Evolutionary conservation across 92 coral and sea anemone species (phyloP).

Genomic region (Actinostola sp.): DNA sequence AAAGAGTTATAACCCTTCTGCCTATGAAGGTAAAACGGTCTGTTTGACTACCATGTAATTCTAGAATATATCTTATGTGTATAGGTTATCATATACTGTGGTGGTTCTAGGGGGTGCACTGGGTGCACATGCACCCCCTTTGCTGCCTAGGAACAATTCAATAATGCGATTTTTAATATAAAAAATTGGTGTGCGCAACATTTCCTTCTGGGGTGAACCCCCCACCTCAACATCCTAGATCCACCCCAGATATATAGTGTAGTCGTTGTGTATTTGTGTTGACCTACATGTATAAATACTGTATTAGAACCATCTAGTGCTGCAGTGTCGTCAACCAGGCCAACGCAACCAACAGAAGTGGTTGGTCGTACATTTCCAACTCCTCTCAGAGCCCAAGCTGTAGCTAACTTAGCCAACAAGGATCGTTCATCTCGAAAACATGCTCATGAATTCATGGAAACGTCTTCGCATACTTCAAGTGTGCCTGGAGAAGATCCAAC

Average conservation of each 20-base stretch:
- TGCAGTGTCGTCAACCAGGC: slow-evolving; percentile 31
- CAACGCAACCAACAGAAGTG: slow-evolving; percentile 61
- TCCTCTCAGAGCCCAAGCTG: slow-evolving; percentile 96
- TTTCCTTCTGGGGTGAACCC: too few species aligned
- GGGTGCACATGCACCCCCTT: too few species aligned
- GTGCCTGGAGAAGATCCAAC: slow-evolving; percentile 86
- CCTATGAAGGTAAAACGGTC: slow-evolving; percentile 42
- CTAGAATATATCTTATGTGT: too few species aligned
- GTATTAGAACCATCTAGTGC: slow-evolving; percentile 39
- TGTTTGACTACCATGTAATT: too few species aligned
- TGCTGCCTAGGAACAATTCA: too few species aligned
- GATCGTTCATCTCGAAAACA: slow-evolving; percentile 72
- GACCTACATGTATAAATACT: too few species aligned
- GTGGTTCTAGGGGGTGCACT: too few species aligned
- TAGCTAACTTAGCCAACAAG: slow-evolving; percentile 86
- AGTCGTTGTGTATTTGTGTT: not conserved
- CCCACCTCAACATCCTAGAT: too few species aligned
- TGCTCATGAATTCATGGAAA: slow-evolving; percentile 82
- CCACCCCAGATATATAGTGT: too few species aligned
- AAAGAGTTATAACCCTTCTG: slow-evolving; percentile 52
- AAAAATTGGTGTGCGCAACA: too few species aligned
- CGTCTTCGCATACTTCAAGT: slow-evolving; percentile 88
- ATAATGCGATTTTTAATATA: too few species aligned
- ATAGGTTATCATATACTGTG: too few species aligned
- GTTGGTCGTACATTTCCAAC: slow-evolving; percentile 93